These are phyloP conservation scores for Araneus ventricosus DNA, from an alignment of 1,140 invertebrate species.

Conservation along the genomic window DNA sequence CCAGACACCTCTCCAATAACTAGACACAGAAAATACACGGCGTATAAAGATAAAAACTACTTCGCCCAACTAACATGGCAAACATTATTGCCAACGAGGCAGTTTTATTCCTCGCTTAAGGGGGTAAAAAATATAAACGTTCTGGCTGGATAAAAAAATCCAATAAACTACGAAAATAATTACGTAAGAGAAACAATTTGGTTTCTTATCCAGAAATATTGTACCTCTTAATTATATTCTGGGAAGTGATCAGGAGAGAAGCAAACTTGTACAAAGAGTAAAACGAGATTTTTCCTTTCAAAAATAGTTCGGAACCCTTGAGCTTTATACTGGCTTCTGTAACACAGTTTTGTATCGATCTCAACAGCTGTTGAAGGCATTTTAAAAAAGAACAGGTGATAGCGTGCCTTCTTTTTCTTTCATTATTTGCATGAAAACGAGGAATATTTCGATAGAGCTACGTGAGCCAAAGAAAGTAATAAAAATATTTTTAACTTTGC, in stretches of 20 bases:
- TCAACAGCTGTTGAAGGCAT: conserved; percentile 33
- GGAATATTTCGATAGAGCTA: neutral
- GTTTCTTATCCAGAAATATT: neutral
- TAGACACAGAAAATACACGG: too few relatives aligned
- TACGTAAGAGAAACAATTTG: too few relatives aligned
- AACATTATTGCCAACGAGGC: too few relatives aligned
- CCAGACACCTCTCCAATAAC: too few relatives aligned
- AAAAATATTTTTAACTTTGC: neutral
- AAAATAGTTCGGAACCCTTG: neutral
- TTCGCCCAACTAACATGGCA: too few relatives aligned
- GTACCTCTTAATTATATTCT: neutral
- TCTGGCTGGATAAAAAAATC: too few relatives aligned
- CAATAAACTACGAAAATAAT: too few relatives aligned
- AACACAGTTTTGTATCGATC: conserved; percentile 41
- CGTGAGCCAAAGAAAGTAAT: neutral
- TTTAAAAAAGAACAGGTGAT: conserved; percentile 48
- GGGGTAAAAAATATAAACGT: too few relatives aligned
- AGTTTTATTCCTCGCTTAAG: too few relatives aligned
- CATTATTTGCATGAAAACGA: conserved; percentile 39
- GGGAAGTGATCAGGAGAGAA: neutral
- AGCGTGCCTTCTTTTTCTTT: neutral
- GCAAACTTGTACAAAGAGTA: neutral
- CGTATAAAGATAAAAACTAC: too few relatives aligned
- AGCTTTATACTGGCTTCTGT: neutral
- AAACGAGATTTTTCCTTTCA: conserved; percentile 11